phyloP scores from a whole-genome alignment of 2,888 invertebrate species.

The Acrobasis consociella region DNA sequence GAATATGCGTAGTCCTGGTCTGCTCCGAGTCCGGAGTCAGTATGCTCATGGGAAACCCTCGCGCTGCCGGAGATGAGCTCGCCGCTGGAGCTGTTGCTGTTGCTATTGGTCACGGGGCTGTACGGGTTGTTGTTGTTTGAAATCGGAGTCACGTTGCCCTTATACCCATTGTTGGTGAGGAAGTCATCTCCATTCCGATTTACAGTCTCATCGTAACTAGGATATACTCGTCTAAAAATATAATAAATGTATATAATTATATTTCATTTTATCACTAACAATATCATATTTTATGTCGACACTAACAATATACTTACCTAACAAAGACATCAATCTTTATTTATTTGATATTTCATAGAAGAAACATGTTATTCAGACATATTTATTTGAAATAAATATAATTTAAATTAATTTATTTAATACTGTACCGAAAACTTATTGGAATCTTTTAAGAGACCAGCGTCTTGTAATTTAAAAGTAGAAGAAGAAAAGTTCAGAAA shows the following conservation, averaged over 20 bases:
- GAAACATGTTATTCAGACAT: no score
- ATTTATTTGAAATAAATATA: no score
- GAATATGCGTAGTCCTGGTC: conserved; percentile 89
- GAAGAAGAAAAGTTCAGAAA: background rate
- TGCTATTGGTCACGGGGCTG: conserved; percentile 77
- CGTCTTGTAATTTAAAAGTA: background rate
- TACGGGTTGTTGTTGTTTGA: conserved; percentile 76
- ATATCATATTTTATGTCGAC: background rate
- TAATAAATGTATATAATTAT: background rate
- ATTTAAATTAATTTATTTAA: no score
- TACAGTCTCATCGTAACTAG: conserved; percentile 68
- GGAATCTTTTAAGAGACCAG: no score
- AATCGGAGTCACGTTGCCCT: conserved; percentile 63
- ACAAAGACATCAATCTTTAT: no score
- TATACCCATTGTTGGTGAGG: conserved; percentile 74
- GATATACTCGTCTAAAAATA: conserved; percentile 68
- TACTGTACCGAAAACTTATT: no score
- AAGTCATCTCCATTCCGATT: conserved; percentile 65
- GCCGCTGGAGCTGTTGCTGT: conserved; percentile 79
- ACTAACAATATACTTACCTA: no score
- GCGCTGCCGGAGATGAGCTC: conserved; percentile 77
- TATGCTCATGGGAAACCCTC: conserved; percentile 88
- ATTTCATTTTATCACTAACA: no score
- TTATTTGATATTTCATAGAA: no score
- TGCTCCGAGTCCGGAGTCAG: conserved; percentile 89